A percentile compares a stretch with the other conserved stretches of the same genome.
phyloP scores from a whole-genome alignment of 2,113 vertebrate species.

The Rhadina sibilatrix region DNA sequence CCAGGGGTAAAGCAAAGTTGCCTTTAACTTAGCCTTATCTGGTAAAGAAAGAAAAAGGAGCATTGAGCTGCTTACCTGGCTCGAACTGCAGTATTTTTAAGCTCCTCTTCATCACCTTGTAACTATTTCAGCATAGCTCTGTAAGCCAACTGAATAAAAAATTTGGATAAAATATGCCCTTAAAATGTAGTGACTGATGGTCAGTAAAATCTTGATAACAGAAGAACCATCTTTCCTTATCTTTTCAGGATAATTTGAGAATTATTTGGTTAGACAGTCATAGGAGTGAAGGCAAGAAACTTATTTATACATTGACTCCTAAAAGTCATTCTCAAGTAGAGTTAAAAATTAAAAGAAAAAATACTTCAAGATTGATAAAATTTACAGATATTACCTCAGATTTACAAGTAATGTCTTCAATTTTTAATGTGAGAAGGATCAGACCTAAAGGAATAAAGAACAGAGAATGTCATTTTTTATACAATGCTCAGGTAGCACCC shows the following conservation, averaged over 20 bases:
- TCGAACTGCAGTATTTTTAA: not conserved
- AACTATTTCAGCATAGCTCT: slow-evolving; percentile 46
- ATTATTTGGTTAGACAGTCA: slow-evolving; percentile 47
- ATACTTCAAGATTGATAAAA: not conserved
- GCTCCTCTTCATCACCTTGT: not conserved
- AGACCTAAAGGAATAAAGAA: not conserved
- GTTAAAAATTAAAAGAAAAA: not conserved
- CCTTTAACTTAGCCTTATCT: not conserved
- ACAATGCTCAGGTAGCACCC: not conserved
- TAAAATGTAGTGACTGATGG: slow-evolving; percentile 37
- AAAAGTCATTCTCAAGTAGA: not conserved
- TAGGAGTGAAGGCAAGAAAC: not conserved
- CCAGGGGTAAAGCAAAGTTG: not conserved
- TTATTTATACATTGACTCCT: not conserved
- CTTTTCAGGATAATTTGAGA: slow-evolving; percentile 14
- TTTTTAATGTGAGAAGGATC: not conserved
- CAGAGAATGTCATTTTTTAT: rapidly evolving
- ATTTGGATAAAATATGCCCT: slow-evolving; percentile 42
- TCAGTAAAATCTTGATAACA: not conserved
- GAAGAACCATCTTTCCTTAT: not conserved
- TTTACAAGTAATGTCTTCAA: not conserved
- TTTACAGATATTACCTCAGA: not conserved
- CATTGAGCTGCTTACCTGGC: not conserved
- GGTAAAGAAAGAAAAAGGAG: not conserved
- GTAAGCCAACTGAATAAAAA: slow-evolving; percentile 45